Conservation (phyloP, 1,140 invertebrate species). For the Cyrtorhinus lividipennis region DNA sequence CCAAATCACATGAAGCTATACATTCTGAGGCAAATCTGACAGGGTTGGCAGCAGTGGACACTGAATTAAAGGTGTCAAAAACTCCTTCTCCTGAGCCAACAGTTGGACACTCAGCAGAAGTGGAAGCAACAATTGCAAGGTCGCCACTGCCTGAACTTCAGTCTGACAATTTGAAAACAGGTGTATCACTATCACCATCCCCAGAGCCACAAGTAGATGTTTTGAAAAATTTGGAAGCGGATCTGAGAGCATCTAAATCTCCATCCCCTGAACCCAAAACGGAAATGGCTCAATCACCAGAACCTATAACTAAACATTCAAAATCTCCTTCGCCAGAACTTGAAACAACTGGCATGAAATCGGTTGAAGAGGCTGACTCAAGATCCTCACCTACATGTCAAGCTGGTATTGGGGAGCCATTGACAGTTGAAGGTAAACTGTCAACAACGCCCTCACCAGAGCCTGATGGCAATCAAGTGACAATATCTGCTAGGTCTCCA, state of each 20-base stretch:
- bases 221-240: neutral
- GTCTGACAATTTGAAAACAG: neutral
- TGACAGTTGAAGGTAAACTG: no score
- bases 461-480: no score
- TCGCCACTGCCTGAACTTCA: neutral
- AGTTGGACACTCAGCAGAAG: slow-evolving; percentile 4
- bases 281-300: neutral
- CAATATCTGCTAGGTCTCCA: no score
- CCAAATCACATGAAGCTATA: no score
- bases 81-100: slow-evolving; percentile 4
- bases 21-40: no score
- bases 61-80: neutral
- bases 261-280: neutral
- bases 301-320: neutral
- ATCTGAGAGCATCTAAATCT: neutral
- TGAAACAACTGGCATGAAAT: neutral
- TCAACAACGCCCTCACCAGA: no score
- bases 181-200: neutral
- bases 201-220: neutral
- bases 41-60: neutral
- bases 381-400: no score
- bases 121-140: slow-evolving; percentile 31
- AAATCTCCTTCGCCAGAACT: slow-evolving; percentile 11
- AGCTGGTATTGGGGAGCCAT: no score
- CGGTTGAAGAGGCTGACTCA: no score